A percentile compares a stretch with the other conserved stretches of the same genome.
phyloP scores from a whole-genome alignment of 1,140 invertebrate genomes.

The Bombus sylvicola region DNA sequence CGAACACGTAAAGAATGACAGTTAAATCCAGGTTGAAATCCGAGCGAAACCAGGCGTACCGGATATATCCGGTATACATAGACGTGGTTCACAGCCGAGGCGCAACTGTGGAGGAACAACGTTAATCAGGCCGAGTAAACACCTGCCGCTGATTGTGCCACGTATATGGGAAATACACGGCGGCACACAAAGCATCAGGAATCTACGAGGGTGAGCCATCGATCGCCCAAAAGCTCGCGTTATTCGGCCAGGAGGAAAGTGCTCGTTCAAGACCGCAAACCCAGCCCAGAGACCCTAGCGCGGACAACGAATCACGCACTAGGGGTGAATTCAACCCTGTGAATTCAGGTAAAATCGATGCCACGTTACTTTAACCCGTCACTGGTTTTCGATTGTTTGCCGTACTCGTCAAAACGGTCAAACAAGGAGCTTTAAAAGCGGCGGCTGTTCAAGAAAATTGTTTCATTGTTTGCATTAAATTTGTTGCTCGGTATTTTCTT shows the following conservation, averaged over 20 bases:
- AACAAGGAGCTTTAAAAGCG: not conserved
- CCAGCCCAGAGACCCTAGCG: not conserved
- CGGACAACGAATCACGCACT: constrained; percentile 26
- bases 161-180: constrained; percentile 68
- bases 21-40: constrained; percentile 45
- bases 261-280: constrained; percentile 59
- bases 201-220: constrained; percentile 67
- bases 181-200: constrained; percentile 59
- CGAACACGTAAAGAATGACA: constrained; percentile 10
- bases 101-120: constrained; percentile 62
- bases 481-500: not conserved
- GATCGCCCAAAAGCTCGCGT: constrained; percentile 66
- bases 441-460: not conserved
- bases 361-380: not conserved
- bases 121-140: constrained; percentile 77
- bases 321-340: not conserved
- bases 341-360: constrained; percentile 20
- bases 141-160: constrained; percentile 75
- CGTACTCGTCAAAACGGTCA: not conserved
- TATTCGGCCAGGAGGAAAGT: constrained; percentile 63
- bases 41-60: constrained; percentile 10
- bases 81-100: constrained; percentile 48
- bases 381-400: not conserved
- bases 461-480: not conserved
- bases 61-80: constrained; percentile 41